Percentiles rank a stretch among this genome's conserved stretches.
Conservation (phyloP, 2,113 vertebrate species). For the Thryonomys swinderianus region DNA sequence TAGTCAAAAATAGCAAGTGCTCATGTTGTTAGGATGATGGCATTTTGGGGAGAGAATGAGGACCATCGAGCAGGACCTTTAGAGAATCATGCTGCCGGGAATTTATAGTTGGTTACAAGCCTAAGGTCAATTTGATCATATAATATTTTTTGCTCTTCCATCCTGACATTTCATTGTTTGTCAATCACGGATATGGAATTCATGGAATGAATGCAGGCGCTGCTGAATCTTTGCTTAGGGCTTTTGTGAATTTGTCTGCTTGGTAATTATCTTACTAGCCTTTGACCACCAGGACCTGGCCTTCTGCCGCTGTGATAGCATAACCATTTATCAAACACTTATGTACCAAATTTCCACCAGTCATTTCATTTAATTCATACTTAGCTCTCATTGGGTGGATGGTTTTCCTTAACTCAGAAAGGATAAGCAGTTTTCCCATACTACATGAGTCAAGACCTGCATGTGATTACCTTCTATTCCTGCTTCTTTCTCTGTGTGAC, state of each 20-base stretch:
- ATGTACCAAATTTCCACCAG: neutral
- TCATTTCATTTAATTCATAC: neutral
- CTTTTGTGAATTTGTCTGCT: conserved; percentile 6
- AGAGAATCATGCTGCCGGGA: neutral
- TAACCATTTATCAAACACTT: neutral
- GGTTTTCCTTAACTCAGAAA: neutral
- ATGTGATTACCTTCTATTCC: neutral
- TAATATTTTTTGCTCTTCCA: conserved; percentile 26
- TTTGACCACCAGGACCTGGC: neutral
- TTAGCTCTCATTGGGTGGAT: neutral
- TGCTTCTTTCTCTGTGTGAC: neutral
- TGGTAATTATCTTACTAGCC: conserved; percentile 14
- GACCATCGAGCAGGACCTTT: neutral
- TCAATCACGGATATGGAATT: neutral
- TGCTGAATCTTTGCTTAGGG: neutral
- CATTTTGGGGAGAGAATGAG: neutral
- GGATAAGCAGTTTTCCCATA: neutral
- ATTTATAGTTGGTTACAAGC: neutral
- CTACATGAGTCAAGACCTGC: neutral
- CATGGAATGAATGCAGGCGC: neutral
- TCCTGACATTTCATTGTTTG: neutral
- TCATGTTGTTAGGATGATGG: neutral
- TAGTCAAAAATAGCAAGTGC: neutral
- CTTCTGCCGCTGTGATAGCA: neutral
- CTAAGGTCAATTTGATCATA: neutral